A percentile compares a stretch with the other conserved stretches of the same genome.
Evolutionary conservation across 1,140 invertebrate species (phyloP).

Genomic region (Chironomus tepperi): DNA sequence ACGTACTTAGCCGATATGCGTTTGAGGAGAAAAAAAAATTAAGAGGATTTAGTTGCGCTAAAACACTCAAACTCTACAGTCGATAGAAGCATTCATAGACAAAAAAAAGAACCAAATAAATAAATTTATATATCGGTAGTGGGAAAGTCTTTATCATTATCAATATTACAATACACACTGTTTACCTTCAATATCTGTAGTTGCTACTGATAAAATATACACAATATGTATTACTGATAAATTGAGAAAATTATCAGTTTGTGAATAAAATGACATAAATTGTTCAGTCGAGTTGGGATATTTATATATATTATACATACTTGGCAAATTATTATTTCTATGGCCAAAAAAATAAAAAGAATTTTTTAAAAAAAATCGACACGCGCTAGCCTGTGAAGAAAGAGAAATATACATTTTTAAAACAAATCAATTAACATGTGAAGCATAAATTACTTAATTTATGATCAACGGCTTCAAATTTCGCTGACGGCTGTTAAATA

Average conservation of each 20-base stretch:
- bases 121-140: not conserved
- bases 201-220: slow-evolving; percentile 6
- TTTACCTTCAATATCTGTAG: not conserved
- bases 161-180: not conserved
- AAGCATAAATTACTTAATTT: too few relatives aligned
- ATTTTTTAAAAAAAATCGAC: not conserved
- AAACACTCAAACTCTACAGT: not conserved
- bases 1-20: too few relatives aligned
- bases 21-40: not conserved
- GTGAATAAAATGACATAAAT: not conserved
- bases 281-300: not conserved
- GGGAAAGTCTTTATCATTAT: slow-evolving; percentile 2
- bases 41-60: slow-evolving; percentile 1
- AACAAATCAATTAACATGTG: too few relatives aligned
- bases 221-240: not conserved
- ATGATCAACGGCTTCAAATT: too few relatives aligned
- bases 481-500: too few relatives aligned
- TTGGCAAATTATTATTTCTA: not conserved
- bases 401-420: too few relatives aligned
- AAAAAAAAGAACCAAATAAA: too few relatives aligned
- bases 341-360: not conserved
- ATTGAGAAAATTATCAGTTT: not conserved
- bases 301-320: not conserved
- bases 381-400: too few relatives aligned
- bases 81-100: not conserved